Conservation (phyloP, 2,888 invertebrate species). For the Scaptomyza parva region DNA sequence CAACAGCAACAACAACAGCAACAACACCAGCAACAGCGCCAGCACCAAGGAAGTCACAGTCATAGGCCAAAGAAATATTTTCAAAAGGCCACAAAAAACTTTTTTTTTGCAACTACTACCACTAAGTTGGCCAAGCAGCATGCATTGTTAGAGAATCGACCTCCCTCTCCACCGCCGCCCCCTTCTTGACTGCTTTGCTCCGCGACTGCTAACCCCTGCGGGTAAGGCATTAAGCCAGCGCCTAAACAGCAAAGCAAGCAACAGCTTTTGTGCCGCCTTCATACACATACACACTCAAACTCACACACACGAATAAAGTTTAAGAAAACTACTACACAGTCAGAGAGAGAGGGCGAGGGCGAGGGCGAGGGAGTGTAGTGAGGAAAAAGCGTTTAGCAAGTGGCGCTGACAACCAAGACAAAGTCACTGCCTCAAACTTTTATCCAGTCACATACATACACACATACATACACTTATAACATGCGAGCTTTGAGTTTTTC, state of each 20-base stretch:
- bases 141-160: conserved; percentile 24
- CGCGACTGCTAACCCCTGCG: conserved; percentile 51
- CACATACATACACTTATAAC: conserved; percentile 13
- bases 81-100: conserved; percentile 40
- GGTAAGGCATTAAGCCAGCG: conserved; percentile 70
- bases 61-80: conserved; percentile 45
- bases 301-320: conserved; percentile 47
- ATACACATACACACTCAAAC: conserved; percentile 18
- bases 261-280: conserved; percentile 67
- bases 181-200: conserved; percentile 3
- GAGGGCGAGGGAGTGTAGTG: conserved; percentile 32
- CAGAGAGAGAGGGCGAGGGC: conserved; percentile 29
- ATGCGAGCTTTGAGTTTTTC: conserved; percentile 27
- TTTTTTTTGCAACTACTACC: no score
- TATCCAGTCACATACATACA: conserved; percentile 10
- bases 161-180: not conserved
- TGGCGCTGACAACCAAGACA: conserved; percentile 59
- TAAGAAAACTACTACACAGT: conserved; percentile 62
- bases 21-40: no score
- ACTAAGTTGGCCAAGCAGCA: conserved; percentile 32
- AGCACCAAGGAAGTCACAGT: conserved; percentile 67
- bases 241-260: conserved; percentile 77
- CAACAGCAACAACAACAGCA: no score
- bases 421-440: conserved; percentile 52
- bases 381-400: conserved; percentile 61